phyloP scores from a whole-genome alignment of 2,888 invertebrate species.

The Tetramorium bicarinatum region DNA sequence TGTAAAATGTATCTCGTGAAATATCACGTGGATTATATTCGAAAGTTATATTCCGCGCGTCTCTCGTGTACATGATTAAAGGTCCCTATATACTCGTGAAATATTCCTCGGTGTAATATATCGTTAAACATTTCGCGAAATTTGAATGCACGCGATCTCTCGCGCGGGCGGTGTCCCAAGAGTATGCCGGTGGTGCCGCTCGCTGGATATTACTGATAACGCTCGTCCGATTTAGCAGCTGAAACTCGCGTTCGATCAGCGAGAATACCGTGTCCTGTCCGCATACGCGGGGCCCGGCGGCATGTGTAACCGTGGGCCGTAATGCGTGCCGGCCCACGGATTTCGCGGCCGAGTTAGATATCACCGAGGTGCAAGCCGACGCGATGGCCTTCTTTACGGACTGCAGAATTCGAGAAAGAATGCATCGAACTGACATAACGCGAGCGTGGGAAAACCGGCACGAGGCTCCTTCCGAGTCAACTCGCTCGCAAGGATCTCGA shows the following conservation, averaged over 20 bases:
- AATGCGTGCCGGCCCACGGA: slow-evolving; percentile 63
- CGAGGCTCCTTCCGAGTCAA: neutral
- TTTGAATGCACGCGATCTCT: slow-evolving; percentile 14
- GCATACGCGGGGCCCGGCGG: slow-evolving; percentile 70
- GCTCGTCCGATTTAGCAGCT: neutral
- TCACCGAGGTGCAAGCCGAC: neutral
- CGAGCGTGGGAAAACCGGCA: slow-evolving; percentile 30
- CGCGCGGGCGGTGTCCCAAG: neutral
- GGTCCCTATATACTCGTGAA: neutral
- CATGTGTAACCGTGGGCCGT: slow-evolving; percentile 73
- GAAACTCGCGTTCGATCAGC: slow-evolving; percentile 13
- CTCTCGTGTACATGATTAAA: neutral
- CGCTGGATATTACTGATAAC: slow-evolving; percentile 14
- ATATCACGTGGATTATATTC: slow-evolving; percentile 10
- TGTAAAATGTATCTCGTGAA: neutral
- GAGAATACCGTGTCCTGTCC: slow-evolving; percentile 25
- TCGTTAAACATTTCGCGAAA: neutral
- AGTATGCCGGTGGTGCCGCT: neutral
- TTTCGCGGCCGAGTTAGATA: slow-evolving; percentile 26
- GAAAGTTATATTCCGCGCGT: neutral
- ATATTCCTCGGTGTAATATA: slow-evolving; percentile 7
- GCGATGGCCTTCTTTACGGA: neutral
- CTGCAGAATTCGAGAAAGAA: neutral
- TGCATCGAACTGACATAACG: neutral
- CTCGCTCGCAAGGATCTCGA: neutral